Evolutionary conservation across 1,140 invertebrate species (phyloP), one percentile per base, ranked within the genome.

Genomic region (Diploscapter pachys): DNA sequence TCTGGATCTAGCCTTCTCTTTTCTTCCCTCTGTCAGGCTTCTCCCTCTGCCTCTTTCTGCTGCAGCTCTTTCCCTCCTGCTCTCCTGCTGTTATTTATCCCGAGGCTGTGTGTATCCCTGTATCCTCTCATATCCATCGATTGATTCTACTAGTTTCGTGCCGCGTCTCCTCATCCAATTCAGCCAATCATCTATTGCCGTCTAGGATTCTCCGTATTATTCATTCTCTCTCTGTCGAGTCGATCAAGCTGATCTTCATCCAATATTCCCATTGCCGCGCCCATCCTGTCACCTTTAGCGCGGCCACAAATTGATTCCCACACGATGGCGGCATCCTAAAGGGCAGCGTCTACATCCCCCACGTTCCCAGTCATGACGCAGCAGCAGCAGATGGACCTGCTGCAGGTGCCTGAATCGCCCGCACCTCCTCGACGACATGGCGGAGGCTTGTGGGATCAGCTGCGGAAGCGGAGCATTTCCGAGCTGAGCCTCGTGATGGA

Each of bases 401-500:
- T 74, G n/a, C 62, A 65, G 4, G 73, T 74, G 8, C 73, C 73
- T 5, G 73, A 68, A 53, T 57, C 52, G 8, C 73, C 73, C n/a
- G 53, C 11, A 54, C n/a, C 51, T 31, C 55, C 65, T 3, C 73
- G 73, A n/a, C 4, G 73, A 50, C 63, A 70, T 31, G 11, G 59
- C 49, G 59, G 56, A 8, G 68, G 62, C 9, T 56, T 74, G 9
- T 74, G 64, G 9, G 64, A 72, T 3, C 63, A 80, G 11, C 63
- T 80, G 52, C 79, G 79, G 31, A 64, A 79, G 73, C 75, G 76
- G 54, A 76, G 73, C 54, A 68, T 79, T n/a, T 76, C 72, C 52
- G 79, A 80, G 63, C 51, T 80, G 51, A 78, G 64, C 31, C 54
- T 80, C 4, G 79, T 80, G 2, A 79, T 80, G 62, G 79, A 73